phyloP scores from a whole-genome alignment of 2,113 vertebrate genomes.

The Genyomyrus donnyi region DNA sequence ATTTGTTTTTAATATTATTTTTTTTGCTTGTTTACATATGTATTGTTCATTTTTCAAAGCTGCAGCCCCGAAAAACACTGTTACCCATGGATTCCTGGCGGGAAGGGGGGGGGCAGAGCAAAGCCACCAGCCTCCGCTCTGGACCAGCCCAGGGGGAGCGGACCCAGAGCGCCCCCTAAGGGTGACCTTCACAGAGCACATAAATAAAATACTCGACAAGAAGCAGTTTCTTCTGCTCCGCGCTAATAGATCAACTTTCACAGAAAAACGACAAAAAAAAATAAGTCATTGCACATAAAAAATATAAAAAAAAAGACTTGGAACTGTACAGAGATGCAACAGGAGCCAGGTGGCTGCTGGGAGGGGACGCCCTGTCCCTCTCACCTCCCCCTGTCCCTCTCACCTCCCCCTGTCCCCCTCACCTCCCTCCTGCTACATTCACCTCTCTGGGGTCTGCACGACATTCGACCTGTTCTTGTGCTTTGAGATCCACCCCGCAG shows the following conservation, averaged over 20 bases:
- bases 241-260: background rate
- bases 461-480: background rate
- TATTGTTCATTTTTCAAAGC: background rate
- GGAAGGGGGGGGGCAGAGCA: too few relatives aligned
- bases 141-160: background rate
- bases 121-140: background rate
- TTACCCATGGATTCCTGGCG: background rate
- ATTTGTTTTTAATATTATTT: background rate
- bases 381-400: background rate
- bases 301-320: background rate
- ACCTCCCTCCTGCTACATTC: conserved; percentile 8
- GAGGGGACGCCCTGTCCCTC: background rate
- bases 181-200: background rate
- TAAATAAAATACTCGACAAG: conserved; percentile 4
- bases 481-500: background rate
- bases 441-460: background rate
- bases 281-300: conserved; percentile 30
- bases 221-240: background rate
- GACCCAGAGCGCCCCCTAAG: background rate
- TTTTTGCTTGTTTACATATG: background rate
- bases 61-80: background rate
- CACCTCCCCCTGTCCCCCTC: background rate
- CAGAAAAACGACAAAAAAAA: background rate
- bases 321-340: background rate
- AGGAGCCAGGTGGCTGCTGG: background rate